Conservation (phyloP, 2,113 vertebrate genomes). For the Pseudolaguvia tuberculata region DNA sequence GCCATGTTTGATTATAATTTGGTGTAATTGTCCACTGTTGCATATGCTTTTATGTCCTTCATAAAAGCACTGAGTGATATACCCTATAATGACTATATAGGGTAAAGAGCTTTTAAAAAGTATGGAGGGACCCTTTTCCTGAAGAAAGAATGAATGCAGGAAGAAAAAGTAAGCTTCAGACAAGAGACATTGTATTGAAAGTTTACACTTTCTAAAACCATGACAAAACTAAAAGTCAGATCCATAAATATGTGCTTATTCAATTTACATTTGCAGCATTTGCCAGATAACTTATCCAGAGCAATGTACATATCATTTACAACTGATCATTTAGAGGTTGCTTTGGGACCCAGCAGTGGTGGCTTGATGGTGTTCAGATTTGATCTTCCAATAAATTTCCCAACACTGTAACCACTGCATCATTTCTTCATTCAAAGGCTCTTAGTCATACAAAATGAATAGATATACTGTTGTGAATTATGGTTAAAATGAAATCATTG, state of each 20-base stretch:
- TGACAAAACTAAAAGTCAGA: conserved; percentile 17
- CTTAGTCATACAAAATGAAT: neutral
- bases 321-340: too few relatives aligned
- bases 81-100: neutral
- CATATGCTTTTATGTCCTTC: neutral
- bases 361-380: too few relatives aligned
- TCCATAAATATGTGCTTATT: neutral
- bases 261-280: neutral
- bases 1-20: neutral
- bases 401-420: too few relatives aligned
- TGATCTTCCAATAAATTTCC: too few relatives aligned
- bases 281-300: too few relatives aligned
- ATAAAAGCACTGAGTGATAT: neutral
- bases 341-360: too few relatives aligned
- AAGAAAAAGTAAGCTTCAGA: conserved; percentile 22
- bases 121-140: neutral
- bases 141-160: conserved; percentile 9
- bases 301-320: too few relatives aligned
- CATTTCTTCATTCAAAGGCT: neutral
- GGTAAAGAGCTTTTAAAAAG: neutral
- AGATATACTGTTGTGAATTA: neutral
- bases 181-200: conserved; percentile 35
- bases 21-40: neutral
- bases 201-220: conserved; percentile 16
- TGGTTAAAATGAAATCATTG: neutral